Base-by-base conservation (phyloP, 1,140 invertebrate genomes). In the Meloidogyne chitwoodi region DNA sequence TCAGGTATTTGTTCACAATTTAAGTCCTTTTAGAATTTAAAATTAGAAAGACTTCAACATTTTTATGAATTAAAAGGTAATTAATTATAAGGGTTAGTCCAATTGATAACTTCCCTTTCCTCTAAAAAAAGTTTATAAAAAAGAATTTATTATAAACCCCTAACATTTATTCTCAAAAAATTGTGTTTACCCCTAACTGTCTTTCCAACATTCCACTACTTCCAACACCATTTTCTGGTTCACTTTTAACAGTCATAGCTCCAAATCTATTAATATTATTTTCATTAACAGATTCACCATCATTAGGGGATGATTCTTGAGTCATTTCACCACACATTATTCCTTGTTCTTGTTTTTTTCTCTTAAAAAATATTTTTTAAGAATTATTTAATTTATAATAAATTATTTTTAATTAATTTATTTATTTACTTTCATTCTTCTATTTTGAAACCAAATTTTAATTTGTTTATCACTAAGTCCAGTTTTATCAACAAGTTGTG, bases 401-500 rank as follows among this genome's bases (percentile, higher is more conserved):
- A 2, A 14, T 44, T 48, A 5, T 14, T 24, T 27, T 48, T 26
- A 14, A 12, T 14, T 24, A 68, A 31, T 41, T 22, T 74, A 26
- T 11, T 24, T 38, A 8, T 31, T 38, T 64, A 63, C 63, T 41
- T 76, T 76, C 75, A 76, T 76, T 63, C 75, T 44, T 24, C 75
- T 31, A 63, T 76, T 76, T 64, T 76, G 75, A 65, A 76, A 76
- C 75, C 75, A 76, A 64, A 76, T 76, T 64, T 76, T 76, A 63
- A 76, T 76, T 74, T 76, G 75, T 31, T 74, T 67, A 44, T 75
- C 74, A 34, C 74, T 75, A 48, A 75, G 71, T n/a, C 41, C 48
- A 27, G 74, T 75, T 31, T 56, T 34, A 14, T 67, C 64, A 19
- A 44, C 65, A 27, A 75, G 34, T 26, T 75, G 34, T 4, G 48